Evolutionary conservation across 2,113 vertebrate species (phyloP), one percentile per base, ranked within the genome.

Genomic region (Notothenia coriiceps): DNA sequence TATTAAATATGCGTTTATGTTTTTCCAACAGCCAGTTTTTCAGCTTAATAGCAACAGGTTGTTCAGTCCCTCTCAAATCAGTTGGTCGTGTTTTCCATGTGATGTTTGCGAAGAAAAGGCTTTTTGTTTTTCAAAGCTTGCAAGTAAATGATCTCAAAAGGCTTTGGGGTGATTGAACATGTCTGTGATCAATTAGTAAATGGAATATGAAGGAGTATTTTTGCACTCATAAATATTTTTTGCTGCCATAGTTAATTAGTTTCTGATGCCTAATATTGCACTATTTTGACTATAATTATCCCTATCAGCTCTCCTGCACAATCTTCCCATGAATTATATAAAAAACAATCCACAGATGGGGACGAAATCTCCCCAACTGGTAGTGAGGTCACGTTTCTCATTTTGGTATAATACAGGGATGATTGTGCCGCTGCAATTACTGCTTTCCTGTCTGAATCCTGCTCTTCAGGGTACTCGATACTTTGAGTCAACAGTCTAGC

Each of bases 281-380:
- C 20, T 49, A 49, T 50, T 44, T 57, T 11, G 33, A 60, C 66
- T 7, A 25, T 47, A 77, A 17, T 13, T 71, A 2, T 49, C 44
- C 46, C 5, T 44, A 40, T 52, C 9, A 44, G 52, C 18, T 66
- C 22, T 10, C 2, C 17, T 13, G 35, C 7, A 54, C 11, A 56
- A 57, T 59, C 25, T 9, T 20, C 5, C 22, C 5, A n/a, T 60
- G 11, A 46, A 44, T 55, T 46, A 6, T 12, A 18, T 29, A 10
- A 59, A 50, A 40, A 65, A 55, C 12, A 56, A 55, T 40, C 18
- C 52, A 50, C 64, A 46, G 12, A 73, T 73, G 54, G 35, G 29
- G 29, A 29, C 29, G 4, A 29, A 29, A 29, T 29, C 29, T 29
- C 29, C 29, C 29, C 29, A 29, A 29, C 29, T 29, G 29, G 3